phyloP scores from a whole-genome alignment of 1,140 invertebrate species.

The Macrosteles quadrilineatus region DNA sequence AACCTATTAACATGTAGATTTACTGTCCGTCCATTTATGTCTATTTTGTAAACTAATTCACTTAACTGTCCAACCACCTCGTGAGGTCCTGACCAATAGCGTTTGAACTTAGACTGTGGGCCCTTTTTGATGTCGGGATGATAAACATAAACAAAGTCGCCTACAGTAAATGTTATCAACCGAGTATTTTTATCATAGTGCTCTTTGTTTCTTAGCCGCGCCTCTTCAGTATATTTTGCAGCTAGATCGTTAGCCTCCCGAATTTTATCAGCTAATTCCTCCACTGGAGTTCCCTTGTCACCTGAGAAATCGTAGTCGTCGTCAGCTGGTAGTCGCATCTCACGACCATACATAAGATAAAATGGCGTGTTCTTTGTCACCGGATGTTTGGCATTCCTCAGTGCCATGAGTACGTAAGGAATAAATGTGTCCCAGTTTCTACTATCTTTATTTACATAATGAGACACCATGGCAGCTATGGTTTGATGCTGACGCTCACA shows the following conservation, averaged over 20 bases:
- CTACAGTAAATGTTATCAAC: not conserved
- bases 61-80: not conserved
- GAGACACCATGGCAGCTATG: not conserved
- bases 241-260: not conserved
- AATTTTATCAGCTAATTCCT: not conserved
- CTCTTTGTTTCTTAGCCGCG: not conserved
- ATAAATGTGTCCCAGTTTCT: too few relatives aligned
- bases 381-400: not conserved
- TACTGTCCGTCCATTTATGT: too few relatives aligned
- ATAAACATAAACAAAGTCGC: not conserved
- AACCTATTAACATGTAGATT: not conserved
- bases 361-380: not conserved
- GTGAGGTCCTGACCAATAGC: not conserved
- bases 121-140: not conserved
- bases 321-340: not conserved
- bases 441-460: conserved; percentile 4
- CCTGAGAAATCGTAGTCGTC: not conserved
- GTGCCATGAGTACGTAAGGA: too few relatives aligned
- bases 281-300: not conserved
- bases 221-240: not conserved
- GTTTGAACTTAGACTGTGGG: not conserved
- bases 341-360: conserved; percentile 5
- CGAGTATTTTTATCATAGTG: not conserved
- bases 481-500: not conserved
- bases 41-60: not conserved